Conservation (phyloP, 2,113 vertebrate species). For the Lophura nycthemera region DNA sequence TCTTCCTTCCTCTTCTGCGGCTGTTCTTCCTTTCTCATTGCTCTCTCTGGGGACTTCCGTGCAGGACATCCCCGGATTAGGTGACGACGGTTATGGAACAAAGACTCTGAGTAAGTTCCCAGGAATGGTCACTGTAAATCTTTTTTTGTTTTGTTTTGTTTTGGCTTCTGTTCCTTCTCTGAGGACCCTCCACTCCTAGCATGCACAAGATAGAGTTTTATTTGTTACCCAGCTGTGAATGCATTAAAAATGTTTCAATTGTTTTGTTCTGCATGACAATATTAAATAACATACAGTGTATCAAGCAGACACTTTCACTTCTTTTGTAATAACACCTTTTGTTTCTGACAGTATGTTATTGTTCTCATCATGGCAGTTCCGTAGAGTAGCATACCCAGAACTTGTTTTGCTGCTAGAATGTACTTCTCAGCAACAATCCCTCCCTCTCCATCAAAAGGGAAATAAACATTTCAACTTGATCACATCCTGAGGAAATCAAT, state of each 20-base stretch:
- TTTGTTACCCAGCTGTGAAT: constrained; percentile 86
- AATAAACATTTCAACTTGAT: constrained; percentile 37
- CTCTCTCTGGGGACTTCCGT: constrained; percentile 90
- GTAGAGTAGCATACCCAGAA: constrained; percentile 55
- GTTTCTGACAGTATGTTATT: constrained; percentile 70
- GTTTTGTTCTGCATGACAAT: constrained; percentile 83
- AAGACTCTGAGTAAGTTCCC: constrained; percentile 99
- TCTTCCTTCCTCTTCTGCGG: constrained; percentile 91
- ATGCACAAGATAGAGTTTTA: constrained; percentile 85
- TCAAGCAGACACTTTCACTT: constrained; percentile 71
- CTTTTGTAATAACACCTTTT: constrained; percentile 70
- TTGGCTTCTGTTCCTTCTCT: constrained; percentile 82
- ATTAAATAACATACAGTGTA: constrained; percentile 77
- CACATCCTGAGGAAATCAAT: constrained; percentile 13
- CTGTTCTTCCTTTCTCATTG: constrained; percentile 89
- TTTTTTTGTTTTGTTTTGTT: constrained; percentile 77
- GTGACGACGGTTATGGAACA: constrained; percentile 99
- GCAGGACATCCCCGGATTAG: constrained; percentile 98
- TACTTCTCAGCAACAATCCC: constrained; percentile 60
- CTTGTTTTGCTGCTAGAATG: constrained; percentile 36
- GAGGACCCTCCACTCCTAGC: constrained; percentile 81
- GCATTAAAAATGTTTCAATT: constrained; percentile 74
- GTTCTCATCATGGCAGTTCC: constrained; percentile 66
- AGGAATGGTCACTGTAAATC: constrained; percentile 89
- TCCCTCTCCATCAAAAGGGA: constrained; percentile 69